Conservation (phyloP, 2,888 invertebrate genomes). For the Drosophila parthenogenetica region DNA sequence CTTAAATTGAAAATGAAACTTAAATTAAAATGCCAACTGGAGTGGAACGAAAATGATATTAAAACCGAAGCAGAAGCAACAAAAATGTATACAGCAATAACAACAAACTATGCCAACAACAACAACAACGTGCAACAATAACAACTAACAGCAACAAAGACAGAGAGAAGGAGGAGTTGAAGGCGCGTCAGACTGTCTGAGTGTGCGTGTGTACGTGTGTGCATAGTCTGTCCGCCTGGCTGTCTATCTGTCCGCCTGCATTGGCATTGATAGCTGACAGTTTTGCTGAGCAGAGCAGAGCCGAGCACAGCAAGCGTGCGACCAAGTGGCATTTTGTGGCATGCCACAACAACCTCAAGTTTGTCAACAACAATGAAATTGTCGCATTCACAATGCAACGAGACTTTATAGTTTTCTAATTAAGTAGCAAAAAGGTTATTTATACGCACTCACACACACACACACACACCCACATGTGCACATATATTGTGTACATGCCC, state of each 20-base stretch:
- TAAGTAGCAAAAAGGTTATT: conserved; percentile 65
- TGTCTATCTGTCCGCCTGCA: conserved; percentile 50
- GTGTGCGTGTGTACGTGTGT: conserved; percentile 1
- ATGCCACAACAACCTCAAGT: conserved; percentile 65
- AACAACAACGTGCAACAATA: conserved; percentile 25
- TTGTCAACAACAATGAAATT: conserved; percentile 76
- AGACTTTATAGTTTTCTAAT: conserved; percentile 64
- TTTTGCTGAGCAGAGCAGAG: conserved; percentile 31
- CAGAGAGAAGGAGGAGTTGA: conserved; percentile 5
- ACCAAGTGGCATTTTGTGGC: conserved; percentile 54
- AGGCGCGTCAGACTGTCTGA: conserved; percentile 30
- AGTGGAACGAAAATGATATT: conserved; percentile 84
- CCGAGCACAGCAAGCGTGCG: conserved; percentile 13
- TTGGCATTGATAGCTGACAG: conserved; percentile 70
- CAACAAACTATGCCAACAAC: conserved; percentile 24
- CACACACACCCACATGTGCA: too few relatives aligned
- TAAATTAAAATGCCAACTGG: conserved; percentile 84
- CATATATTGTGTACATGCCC: conserved; percentile 12
- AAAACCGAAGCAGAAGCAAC: conserved; percentile 61
- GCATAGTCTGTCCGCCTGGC: conserved; percentile 38
- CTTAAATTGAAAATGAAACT: conserved; percentile 82
- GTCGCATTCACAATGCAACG: conserved; percentile 44
- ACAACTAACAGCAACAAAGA: conserved; percentile 6
- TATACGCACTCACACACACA: conserved; percentile 23
- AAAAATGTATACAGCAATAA: conserved; percentile 33